Base-by-base conservation (phyloP, 2,797 vertebrate species). In the Heteromormyrus szaboi region DNA sequence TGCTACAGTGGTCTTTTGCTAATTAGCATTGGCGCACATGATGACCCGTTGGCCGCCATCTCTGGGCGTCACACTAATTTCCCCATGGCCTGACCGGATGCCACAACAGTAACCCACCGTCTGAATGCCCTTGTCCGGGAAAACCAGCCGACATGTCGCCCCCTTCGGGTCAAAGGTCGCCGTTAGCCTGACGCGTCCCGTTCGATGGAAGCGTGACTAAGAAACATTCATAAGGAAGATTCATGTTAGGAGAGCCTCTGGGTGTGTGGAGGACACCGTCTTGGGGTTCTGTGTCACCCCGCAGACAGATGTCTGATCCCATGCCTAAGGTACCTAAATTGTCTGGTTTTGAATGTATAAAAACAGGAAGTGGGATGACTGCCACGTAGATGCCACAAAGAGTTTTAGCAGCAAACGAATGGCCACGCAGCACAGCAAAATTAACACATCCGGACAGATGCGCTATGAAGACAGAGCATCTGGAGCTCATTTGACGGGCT, bases 351-450 rank as follows among this genome's bases (percentile, higher is more conserved):
- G 2, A 22, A 85, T 85, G 48, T 46, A 53, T 29, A 85, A 85
- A 85, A 50, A 85, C 46, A 85, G 83, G 83, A 85, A 85, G 4
- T 85, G 12, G 83, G 83, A 12, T 85, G 83, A 14, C 48, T 85
- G 46, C 83, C 14, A 53, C 25, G 8, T 25, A 85, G 22, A 85
- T 12, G 83, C n/a, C 4, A 22, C 25, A 29, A 29, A 22, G 48
- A 17, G n/a, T 53, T 85, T 83, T 17, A n/a, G 83, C 25, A 85
- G 7, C 8, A 2, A 33, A 25, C 29, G 0, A 86, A 25, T 25
- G 8, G 51, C 25, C 22, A 29, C 25, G 14, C 51, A 17, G 41
- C 79, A 83, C 79, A 56, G 85, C 50, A 56, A 22, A 86, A 50
- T 50, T 2, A 54, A 53, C 51, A 37, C 29, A 54, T 54, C 85